Percentiles rank a stretch among this genome's conserved stretches.
phyloP scores from a whole-genome alignment of 2,888 invertebrate species.

The Hirtodrosophila confusa region DNA sequence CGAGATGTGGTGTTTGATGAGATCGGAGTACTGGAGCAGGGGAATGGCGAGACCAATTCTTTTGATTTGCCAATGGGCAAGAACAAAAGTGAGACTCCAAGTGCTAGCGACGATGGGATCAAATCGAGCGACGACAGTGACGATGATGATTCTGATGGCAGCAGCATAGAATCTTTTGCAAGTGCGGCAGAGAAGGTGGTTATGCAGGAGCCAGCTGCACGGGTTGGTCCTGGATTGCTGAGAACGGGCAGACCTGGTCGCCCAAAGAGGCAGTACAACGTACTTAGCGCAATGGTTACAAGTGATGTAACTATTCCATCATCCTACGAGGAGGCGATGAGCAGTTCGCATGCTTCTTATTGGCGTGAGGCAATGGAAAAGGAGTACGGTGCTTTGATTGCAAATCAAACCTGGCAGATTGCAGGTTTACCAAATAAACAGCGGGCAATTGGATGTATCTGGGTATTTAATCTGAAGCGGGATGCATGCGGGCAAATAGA shows the following conservation, averaged over 20 bases:
- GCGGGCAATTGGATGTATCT: constrained; percentile 1
- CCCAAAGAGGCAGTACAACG: neutral
- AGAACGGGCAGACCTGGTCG: neutral
- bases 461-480: neutral
- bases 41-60: neutral
- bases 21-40: neutral
- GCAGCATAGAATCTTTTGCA: neutral
- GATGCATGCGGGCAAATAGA: too few species aligned
- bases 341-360: neutral
- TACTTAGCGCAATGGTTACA: neutral
- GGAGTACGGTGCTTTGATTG: constrained; percentile 1
- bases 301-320: neutral
- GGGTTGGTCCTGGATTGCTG: neutral
- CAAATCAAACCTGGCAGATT: constrained; percentile 7
- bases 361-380: constrained; percentile 1
- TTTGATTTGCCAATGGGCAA: neutral
- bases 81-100: neutral
- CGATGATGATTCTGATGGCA: neutral
- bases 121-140: neutral
- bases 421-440: neutral
- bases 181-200: neutral
- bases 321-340: constrained; percentile 11
- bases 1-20: neutral
- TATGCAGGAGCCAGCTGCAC: neutral
- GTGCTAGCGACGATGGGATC: neutral